Evolutionary conservation across 2,113 vertebrate genomes (phyloP).

Genomic region (Oxyruncus cristatus): DNA sequence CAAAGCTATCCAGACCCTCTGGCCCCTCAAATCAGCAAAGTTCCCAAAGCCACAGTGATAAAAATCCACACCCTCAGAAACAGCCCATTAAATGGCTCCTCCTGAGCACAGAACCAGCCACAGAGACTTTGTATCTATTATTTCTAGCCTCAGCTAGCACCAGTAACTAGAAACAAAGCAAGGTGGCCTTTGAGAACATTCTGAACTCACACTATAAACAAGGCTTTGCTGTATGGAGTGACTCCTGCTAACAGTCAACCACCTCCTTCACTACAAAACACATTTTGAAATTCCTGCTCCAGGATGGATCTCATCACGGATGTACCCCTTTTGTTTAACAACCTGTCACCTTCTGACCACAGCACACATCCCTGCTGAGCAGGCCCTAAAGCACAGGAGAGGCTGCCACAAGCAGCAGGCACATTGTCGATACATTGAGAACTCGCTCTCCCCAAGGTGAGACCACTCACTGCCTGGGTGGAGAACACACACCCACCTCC

Average conservation of each 20-base stretch:
- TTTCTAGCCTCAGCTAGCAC: background rate
- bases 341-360: background rate
- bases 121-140: background rate
- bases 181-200: background rate
- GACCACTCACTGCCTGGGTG: fast-evolving
- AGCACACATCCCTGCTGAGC: background rate
- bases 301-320: background rate
- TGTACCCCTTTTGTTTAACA: background rate
- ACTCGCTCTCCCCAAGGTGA: background rate
- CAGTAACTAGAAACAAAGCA: background rate
- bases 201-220: background rate
- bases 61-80: background rate
- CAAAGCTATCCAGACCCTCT: background rate
- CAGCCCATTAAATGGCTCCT: background rate
- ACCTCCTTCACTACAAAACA: background rate
- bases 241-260: background rate
- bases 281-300: background rate
- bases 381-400: background rate
- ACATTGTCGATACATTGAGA: fast-evolving
- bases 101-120: background rate
- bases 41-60: background rate
- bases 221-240: background rate
- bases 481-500: background rate
- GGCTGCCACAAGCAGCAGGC: background rate
- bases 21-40: background rate